phyloP scores from a whole-genome alignment of 2,797 vertebrate species.

The Oreochromis mossambicus region DNA sequence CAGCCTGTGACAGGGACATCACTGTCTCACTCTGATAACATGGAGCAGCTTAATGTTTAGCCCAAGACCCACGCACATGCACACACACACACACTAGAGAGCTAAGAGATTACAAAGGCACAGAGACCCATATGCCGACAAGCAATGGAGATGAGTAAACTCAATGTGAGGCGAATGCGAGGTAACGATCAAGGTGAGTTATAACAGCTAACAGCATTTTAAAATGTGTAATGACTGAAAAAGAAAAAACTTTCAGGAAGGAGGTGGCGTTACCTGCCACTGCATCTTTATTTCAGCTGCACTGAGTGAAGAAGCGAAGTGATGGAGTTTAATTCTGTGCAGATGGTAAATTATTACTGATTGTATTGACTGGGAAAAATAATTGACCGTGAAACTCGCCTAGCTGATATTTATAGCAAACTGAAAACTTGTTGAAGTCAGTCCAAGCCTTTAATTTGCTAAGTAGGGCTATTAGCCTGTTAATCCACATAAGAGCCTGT shows the following conservation, averaged over 20 bases:
- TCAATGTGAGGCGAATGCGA: slow-evolving; percentile 13
- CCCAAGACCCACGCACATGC: slow-evolving; percentile 38
- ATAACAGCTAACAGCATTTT: background rate
- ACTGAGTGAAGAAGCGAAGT: background rate
- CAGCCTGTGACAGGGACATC: slow-evolving; percentile 39
- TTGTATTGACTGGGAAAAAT: background rate
- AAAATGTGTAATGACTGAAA: background rate
- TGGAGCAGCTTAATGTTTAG: slow-evolving; percentile 78
- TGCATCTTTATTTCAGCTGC: background rate
- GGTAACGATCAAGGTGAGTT: slow-evolving; percentile 35
- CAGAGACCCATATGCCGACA: slow-evolving; percentile 23
- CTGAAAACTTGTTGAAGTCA: background rate
- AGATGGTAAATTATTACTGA: background rate
- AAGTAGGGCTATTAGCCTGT: slow-evolving; percentile 15
- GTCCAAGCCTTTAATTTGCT: slow-evolving; percentile 11
- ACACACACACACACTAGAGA: slow-evolving; percentile 30
- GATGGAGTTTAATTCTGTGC: background rate
- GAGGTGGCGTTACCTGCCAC: background rate
- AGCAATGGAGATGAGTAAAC: slow-evolving; percentile 61
- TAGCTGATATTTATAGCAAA: background rate
- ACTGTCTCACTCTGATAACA: slow-evolving; percentile 47
- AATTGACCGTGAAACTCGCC: background rate
- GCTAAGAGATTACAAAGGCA: slow-evolving; percentile 52
- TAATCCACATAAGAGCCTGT: slow-evolving; percentile 47
- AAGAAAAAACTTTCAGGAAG: background rate